These are phyloP conservation scores for Drosophila grimshawi DNA, from an alignment of 1,140 invertebrate species.

Conservation along the genomic window DNA sequence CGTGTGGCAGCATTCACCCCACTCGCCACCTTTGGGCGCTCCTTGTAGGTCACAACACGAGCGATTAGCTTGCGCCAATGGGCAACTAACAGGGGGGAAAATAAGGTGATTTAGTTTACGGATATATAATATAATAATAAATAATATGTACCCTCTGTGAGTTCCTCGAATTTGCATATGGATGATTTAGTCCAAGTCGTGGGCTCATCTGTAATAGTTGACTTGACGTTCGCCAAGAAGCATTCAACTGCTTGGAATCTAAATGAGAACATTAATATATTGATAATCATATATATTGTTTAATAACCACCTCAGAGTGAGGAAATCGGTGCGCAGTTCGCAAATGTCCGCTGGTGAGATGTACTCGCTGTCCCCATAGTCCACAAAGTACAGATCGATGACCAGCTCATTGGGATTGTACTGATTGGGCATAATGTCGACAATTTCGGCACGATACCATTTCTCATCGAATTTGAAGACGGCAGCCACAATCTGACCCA, in stretches of 20 bases:
- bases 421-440: conserved; percentile 86
- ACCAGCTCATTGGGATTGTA: conserved; percentile 86
- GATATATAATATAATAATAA: background rate
- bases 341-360: conserved; percentile 87
- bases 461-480: conserved; percentile 90
- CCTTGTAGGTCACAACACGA: conserved; percentile 88
- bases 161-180: conserved; percentile 89
- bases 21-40: conserved; percentile 77
- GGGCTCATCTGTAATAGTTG: conserved; percentile 81
- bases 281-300: background rate
- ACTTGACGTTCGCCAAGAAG: conserved; percentile 89
- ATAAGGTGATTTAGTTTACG: background rate
- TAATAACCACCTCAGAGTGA: conserved; percentile 86
- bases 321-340: conserved; percentile 90
- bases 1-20: conserved; percentile 84
- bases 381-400: conserved; percentile 90
- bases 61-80: conserved; percentile 89
- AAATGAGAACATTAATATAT: conserved; percentile 1
- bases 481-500: conserved; percentile 92
- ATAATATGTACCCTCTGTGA: conserved; percentile 85
- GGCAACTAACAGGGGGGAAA: conserved; percentile 78
- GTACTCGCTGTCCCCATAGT: conserved; percentile 91
- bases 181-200: conserved; percentile 88
- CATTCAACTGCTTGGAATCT: conserved; percentile 92
- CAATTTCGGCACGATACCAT: conserved; percentile 88